These are phyloP conservation scores for Sanderia malayensis DNA, from an alignment of 30 jellyfish, hydroid and myxozoan species.

Conservation along the genomic window DNA sequence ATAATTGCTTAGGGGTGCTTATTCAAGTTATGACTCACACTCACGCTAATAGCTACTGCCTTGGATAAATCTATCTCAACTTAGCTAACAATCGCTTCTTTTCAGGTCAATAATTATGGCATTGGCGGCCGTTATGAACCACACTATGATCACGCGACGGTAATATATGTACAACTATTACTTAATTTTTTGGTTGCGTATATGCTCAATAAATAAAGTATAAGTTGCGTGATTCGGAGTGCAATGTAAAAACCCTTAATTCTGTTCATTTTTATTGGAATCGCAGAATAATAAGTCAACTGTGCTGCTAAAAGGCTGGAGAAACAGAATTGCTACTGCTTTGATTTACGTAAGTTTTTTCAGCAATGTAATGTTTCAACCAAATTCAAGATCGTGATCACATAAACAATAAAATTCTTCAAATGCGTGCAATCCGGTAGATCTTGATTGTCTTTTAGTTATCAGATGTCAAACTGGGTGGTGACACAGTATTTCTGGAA, in stretches of 20 bases:
- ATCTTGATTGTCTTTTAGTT: constrained; percentile 53
- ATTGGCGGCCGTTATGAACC: constrained; percentile 94
- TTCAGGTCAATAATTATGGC: constrained; percentile 74
- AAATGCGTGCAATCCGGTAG: too few relatives aligned
- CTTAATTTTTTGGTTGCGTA: neutral
- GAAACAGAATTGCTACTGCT: constrained; percentile 79
- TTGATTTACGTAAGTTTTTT: constrained; percentile 67
- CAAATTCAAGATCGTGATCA: neutral
- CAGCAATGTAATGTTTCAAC: neutral
- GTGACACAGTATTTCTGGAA: constrained; percentile 57
- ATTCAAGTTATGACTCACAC: too few relatives aligned
- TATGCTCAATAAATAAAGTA: too few relatives aligned
- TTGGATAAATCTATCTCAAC: too few relatives aligned
- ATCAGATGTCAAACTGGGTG: constrained; percentile 78
- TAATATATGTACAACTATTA: constrained; percentile 1
- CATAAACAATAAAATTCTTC: too few relatives aligned
- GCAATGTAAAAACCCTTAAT: too few relatives aligned
- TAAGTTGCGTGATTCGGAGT: too few relatives aligned
- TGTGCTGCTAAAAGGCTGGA: constrained; percentile 58
- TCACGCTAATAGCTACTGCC: too few relatives aligned
- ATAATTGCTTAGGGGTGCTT: too few relatives aligned
- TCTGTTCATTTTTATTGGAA: neutral
- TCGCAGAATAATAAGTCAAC: constrained; percentile 24
- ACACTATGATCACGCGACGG: constrained; percentile 84
- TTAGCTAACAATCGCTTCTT: too few relatives aligned